Percentiles rank a stretch among this genome's conserved stretches.
These are phyloP conservation scores for Tadarida brasiliensis DNA, from an alignment of 2,797 vertebrate species.

Conservation along the genomic window DNA sequence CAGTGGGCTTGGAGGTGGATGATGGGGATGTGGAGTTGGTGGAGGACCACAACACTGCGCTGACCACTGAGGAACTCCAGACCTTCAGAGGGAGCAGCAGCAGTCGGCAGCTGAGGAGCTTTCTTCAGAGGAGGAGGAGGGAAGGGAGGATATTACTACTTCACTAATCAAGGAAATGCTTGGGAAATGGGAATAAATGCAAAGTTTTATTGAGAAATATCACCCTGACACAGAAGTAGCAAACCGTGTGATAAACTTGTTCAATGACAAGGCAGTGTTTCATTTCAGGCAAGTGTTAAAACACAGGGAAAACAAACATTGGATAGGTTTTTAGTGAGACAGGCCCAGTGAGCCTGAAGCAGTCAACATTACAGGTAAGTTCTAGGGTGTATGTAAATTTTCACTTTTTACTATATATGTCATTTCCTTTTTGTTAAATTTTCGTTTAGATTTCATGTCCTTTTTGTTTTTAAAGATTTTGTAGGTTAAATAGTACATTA, in stretches of 20 bases:
- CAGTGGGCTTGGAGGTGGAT: neutral
- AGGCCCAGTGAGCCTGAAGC: neutral
- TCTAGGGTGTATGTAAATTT: neutral
- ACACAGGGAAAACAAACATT: neutral
- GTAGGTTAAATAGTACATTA: neutral
- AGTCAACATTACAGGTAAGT: neutral
- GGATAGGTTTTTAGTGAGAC: neutral
- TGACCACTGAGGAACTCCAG: neutral
- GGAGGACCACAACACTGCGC: neutral
- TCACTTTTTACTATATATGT: neutral
- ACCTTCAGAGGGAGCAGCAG: neutral
- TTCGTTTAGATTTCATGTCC: neutral
- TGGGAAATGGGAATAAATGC: neutral
- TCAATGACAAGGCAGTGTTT: neutral
- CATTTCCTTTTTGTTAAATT: neutral
- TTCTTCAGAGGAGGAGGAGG: neutral
- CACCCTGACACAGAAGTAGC: neutral
- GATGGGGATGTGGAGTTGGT: neutral
- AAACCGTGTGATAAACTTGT: neutral
- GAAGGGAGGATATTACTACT: neutral
- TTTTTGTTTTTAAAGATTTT: neutral
- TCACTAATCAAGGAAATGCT: neutral
- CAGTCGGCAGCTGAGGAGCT: neutral
- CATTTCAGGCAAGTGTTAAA: neutral
- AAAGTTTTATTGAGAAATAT: neutral